Evolutionary conservation across 1,140 invertebrate genomes (phyloP).

Genomic region (Colletes gigas): DNA sequence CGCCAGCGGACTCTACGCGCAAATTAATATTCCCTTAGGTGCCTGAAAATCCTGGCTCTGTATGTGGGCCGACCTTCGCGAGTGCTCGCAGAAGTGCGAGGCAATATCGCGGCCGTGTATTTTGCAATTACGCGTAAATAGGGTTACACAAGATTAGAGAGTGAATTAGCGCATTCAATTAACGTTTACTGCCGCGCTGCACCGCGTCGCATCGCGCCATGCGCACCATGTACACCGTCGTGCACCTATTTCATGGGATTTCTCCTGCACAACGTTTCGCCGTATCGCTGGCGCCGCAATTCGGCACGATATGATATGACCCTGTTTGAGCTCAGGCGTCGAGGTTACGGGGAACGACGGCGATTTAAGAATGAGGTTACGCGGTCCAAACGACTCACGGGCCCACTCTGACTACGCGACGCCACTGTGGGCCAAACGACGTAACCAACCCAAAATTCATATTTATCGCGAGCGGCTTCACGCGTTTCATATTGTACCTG

Average conservation of each 20-base stretch:
- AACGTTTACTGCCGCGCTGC: conserved; percentile 71
- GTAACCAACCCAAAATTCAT: no score
- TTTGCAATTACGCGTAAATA: conserved; percentile 77
- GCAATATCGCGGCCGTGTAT: conserved; percentile 70
- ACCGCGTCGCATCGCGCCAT: conserved; percentile 4
- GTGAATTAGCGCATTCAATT: conserved; percentile 78
- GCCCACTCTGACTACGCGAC: conserved; percentile 12
- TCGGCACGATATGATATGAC: conserved; percentile 49
- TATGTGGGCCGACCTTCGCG: conserved; percentile 46
- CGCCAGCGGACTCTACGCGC: conserved; percentile 32
- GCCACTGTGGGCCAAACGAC: background rate
- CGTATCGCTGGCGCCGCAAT: conserved; percentile 49
- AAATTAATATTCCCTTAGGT: conserved; percentile 66
- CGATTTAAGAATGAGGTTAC: conserved; percentile 43
- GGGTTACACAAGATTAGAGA: conserved; percentile 74
- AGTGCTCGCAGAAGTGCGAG: conserved; percentile 26
- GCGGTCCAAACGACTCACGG: conserved; percentile 39
- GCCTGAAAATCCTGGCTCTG: conserved; percentile 53
- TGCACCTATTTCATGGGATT: conserved; percentile 74
- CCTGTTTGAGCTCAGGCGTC: conserved; percentile 13
- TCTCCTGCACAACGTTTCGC: conserved; percentile 35
- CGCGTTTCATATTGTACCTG: no score
- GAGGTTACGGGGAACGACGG: conserved; percentile 14
- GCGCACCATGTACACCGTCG: conserved; percentile 2
- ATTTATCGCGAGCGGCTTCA: no score